These are phyloP conservation scores for Calidris pugnax DNA, from an alignment of 2,113 vertebrate genomes.

Conservation along the genomic window DNA sequence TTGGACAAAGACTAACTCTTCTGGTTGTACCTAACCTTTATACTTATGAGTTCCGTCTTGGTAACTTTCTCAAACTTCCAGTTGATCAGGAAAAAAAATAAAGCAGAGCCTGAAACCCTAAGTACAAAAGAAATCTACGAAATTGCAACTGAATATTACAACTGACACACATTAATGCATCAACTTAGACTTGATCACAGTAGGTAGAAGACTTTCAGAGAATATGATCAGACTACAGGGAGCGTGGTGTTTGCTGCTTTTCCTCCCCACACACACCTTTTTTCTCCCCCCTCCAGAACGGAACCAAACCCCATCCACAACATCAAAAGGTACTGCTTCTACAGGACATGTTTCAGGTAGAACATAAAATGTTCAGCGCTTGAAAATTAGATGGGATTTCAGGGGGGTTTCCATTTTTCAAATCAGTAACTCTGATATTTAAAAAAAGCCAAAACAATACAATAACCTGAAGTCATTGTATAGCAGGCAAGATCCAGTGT, in stretches of 20 bases:
- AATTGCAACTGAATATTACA: background rate
- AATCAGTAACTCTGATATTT: background rate
- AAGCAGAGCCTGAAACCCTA: background rate
- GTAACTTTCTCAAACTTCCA: background rate
- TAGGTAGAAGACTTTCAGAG: background rate
- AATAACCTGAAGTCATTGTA: background rate
- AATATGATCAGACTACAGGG: background rate
- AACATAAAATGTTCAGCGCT: background rate
- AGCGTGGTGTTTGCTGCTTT: background rate
- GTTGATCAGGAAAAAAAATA: background rate
- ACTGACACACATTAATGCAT: background rate
- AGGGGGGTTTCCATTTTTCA: background rate
- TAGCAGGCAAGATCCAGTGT: background rate
- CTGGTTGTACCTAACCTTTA: background rate
- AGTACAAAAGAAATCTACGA: background rate
- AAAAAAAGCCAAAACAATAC: background rate
- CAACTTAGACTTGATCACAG: background rate
- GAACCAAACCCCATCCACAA: background rate
- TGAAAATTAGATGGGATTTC: background rate
- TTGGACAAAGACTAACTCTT: slow-evolving; percentile 25
- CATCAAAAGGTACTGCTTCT: background rate
- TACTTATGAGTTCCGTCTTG: background rate
- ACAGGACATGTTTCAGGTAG: background rate
- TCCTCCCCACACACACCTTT: too few species aligned
- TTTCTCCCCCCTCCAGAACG: background rate